Evolutionary conservation across 2,797 vertebrate genomes (phyloP).

Genomic region (Brachyalestes nurse): DNA sequence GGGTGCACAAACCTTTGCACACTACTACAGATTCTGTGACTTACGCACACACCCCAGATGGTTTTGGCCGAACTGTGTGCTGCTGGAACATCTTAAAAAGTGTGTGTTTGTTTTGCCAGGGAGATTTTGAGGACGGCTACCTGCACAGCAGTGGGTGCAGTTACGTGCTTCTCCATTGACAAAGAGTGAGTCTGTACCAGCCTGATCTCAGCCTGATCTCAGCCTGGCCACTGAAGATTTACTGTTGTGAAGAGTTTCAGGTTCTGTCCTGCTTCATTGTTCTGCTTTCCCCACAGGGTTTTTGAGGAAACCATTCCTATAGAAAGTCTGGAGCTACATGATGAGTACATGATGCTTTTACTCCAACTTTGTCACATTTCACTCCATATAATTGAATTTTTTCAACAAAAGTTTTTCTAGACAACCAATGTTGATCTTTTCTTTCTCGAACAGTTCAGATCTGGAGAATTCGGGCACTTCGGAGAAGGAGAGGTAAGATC

Average conservation of each 20-base stretch:
- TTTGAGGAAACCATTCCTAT: constrained; percentile 84
- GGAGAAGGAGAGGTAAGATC: constrained; percentile 70
- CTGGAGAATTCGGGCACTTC: constrained; percentile 67
- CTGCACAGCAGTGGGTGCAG: constrained; percentile 79
- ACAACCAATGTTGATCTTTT: neutral
- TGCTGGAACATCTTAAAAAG: neutral
- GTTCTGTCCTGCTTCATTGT: neutral
- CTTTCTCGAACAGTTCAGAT: constrained; percentile 69
- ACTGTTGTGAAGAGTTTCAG: neutral
- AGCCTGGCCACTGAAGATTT: neutral
- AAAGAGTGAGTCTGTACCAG: constrained; percentile 78
- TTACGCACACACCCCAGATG: no score
- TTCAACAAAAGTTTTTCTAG: no score
- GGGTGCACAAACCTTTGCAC: no score
- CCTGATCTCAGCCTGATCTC: neutral
- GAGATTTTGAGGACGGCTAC: constrained; percentile 82
- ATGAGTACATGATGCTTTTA: constrained; percentile 72
- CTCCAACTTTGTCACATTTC: neutral
- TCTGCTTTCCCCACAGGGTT: constrained; percentile 67
- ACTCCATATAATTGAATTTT: neutral
- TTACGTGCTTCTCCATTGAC: constrained; percentile 83
- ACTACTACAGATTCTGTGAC: no score
- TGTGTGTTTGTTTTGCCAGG: constrained; percentile 59
- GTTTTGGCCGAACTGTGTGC: no score
- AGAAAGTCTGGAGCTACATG: constrained; percentile 81